These are phyloP conservation scores for Melanaphis sacchari DNA, from an alignment of 1,140 invertebrate genomes.

Conservation along the genomic window DNA sequence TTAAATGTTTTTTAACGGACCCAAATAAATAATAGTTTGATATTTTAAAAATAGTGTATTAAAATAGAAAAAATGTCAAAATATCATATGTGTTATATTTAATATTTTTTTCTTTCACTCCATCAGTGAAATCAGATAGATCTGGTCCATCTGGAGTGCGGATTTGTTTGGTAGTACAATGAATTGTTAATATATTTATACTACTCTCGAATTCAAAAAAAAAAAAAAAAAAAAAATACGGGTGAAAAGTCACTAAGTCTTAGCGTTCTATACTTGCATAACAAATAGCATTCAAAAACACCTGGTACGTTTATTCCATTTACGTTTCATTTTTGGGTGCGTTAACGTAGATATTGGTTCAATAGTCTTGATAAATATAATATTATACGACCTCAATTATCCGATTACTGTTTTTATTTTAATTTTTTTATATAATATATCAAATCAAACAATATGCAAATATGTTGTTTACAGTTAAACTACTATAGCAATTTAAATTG, in stretches of 20 bases:
- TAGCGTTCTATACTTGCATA: background rate
- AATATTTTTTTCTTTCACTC: background rate
- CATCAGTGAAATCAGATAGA: background rate
- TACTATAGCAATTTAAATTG: background rate
- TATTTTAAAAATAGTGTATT: background rate
- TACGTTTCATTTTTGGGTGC: background rate
- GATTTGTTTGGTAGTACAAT: conserved; percentile 14
- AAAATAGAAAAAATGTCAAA: background rate
- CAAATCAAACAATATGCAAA: background rate
- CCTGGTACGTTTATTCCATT: conserved; percentile 9
- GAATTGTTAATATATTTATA: conserved; percentile 46
- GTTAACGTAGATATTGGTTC: background rate
- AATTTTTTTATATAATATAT: no score
- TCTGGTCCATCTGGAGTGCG: background rate
- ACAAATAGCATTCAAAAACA: conserved; percentile 33
- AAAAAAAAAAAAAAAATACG: background rate
- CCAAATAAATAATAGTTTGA: background rate
- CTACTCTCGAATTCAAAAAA: background rate
- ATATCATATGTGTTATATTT: background rate
- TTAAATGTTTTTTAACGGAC: background rate
- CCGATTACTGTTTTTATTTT: background rate
- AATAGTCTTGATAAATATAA: background rate
- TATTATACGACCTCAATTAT: background rate
- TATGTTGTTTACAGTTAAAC: background rate
- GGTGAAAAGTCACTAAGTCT: conserved; percentile 34